Evolutionary conservation across 1,140 invertebrate species (phyloP).

Genomic region (Atta texana): DNA sequence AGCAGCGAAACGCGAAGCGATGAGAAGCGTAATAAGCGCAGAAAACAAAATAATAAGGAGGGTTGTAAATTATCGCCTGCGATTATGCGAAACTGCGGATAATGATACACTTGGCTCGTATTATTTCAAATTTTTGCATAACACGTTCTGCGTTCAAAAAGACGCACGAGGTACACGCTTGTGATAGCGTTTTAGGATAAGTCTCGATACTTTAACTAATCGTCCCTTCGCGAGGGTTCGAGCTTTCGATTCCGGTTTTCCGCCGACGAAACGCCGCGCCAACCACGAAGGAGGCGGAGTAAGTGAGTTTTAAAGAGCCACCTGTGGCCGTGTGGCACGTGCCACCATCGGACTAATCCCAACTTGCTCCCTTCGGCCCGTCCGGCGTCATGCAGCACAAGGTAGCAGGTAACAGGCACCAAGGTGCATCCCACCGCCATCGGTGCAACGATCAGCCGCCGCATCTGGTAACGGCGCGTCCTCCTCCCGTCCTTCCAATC

Average conservation of each 20-base stretch:
- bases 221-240: not conserved
- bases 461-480: constrained; percentile 68
- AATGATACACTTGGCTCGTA: constrained; percentile 2
- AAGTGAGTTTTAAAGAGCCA: constrained; percentile 76
- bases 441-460: constrained; percentile 66
- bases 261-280: constrained; percentile 3
- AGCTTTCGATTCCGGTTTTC: constrained; percentile 54
- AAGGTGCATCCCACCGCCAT: constrained; percentile 71
- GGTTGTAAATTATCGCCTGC: not conserved
- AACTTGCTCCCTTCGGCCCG: constrained; percentile 72
- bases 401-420: constrained; percentile 78
- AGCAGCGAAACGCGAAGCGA: not conserved
- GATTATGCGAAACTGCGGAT: not conserved
- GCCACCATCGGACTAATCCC: constrained; percentile 75
- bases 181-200: not conserved
- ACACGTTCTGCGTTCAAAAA: not conserved
- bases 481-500: constrained; percentile 13
- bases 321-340: constrained; percentile 73
- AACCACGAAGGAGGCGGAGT: constrained; percentile 65
- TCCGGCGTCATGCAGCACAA: constrained; percentile 67
- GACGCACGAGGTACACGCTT: not conserved
- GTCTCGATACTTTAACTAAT: not conserved
- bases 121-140: not conserved
- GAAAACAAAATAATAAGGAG: not conserved
- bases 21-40: not conserved